phyloP scores from a whole-genome alignment of 2,888 invertebrate species.

The Drosophila imparisetae region DNA sequence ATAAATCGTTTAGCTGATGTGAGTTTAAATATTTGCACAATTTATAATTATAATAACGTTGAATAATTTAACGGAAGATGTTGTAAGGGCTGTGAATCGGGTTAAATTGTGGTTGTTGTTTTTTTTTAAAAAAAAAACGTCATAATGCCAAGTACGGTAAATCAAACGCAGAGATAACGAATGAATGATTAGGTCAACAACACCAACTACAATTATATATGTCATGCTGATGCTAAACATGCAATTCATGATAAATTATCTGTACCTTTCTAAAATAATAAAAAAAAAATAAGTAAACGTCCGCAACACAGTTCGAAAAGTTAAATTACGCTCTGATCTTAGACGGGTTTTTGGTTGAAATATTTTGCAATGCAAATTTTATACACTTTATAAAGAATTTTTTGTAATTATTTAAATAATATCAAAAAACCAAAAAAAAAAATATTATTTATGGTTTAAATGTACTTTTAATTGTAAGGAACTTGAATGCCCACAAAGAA shows the following conservation, averaged over 20 bases:
- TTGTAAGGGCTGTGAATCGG: conserved; percentile 58
- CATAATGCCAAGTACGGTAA: conserved; percentile 38
- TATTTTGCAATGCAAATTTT: not conserved
- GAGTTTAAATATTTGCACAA: conserved; percentile 51
- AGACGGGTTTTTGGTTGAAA: conserved; percentile 7
- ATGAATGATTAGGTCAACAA: conserved; percentile 36
- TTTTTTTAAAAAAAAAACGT: conserved; percentile 29
- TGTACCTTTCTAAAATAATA: conserved; percentile 36
- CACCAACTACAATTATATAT: conserved; percentile 16
- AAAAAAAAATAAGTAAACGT: conserved; percentile 14
- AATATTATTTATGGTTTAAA: not conserved
- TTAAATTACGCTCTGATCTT: conserved; percentile 1
- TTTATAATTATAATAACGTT: conserved; percentile 50
- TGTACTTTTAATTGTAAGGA: not conserved
- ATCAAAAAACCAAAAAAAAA: conserved; percentile 3
- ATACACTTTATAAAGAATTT: not conserved
- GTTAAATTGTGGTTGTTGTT: conserved; percentile 23
- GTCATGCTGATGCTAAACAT: conserved; percentile 10
- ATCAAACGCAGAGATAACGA: conserved; percentile 43
- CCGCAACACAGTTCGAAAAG: conserved; percentile 2
- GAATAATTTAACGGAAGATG: conserved; percentile 41
- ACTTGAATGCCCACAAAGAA: conserved; percentile 1
- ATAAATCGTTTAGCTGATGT: conserved; percentile 35
- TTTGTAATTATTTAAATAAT: not conserved
- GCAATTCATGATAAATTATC: conserved; percentile 21